Percentiles rank a stretch among this genome's conserved stretches.
These are phyloP conservation scores for Chalcis sispes DNA, from an alignment of 2,888 invertebrate species.

Conservation along the genomic window DNA sequence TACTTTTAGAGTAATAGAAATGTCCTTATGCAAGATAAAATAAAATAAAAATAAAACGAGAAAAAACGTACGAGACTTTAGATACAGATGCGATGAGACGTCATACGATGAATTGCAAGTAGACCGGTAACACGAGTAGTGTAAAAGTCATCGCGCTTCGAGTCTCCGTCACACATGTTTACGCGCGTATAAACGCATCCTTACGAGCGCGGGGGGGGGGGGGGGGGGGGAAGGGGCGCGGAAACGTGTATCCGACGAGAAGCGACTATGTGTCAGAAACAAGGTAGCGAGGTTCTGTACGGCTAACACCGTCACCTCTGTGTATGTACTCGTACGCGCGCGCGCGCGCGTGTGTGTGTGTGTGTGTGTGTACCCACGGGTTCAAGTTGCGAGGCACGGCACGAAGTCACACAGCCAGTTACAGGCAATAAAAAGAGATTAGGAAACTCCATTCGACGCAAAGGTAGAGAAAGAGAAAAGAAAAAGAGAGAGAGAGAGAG, in stretches of 20 bases:
- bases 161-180: too few species aligned
- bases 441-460: conserved; percentile 67
- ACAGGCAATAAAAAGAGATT: conserved; percentile 73
- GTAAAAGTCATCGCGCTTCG: neutral
- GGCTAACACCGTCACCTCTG: neutral
- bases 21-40: too few species aligned
- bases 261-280: neutral
- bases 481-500: too few species aligned
- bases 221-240: neutral
- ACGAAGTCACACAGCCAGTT: conserved; percentile 69
- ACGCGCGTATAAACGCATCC: too few species aligned
- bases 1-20: too few species aligned
- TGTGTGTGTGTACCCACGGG: conserved; percentile 38
- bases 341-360: neutral
- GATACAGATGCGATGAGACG: too few species aligned
- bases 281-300: neutral
- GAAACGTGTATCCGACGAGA: conserved; percentile 7
- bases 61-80: too few species aligned
- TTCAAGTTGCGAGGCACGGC: conserved; percentile 67
- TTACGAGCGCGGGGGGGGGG: neutral
- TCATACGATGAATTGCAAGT: too few species aligned
- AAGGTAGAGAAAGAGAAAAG: too few species aligned
- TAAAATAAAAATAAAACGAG: too few species aligned
- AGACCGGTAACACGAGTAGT: too few species aligned
- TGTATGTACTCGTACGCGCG: too few species aligned